A percentile compares a stretch with the other conserved stretches of the same genome.
phyloP scores from a whole-genome alignment of 2,797 vertebrate species.

The Melanotaenia trifasciata region DNA sequence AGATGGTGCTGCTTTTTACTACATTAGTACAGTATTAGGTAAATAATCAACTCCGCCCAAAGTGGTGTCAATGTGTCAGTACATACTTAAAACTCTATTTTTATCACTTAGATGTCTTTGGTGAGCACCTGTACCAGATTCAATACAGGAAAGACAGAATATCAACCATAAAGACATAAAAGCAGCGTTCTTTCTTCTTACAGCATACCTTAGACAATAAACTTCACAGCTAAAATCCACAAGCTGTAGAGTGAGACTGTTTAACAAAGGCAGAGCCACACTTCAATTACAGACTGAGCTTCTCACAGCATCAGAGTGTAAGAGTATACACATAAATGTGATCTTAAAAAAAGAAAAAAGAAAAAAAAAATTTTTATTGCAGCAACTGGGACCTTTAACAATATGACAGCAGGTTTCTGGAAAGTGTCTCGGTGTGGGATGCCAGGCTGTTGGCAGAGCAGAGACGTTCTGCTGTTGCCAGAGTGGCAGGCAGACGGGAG shows the following conservation, averaged over 20 bases:
- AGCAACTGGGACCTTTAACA: slow-evolving; percentile 54
- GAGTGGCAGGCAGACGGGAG: slow-evolving; percentile 66
- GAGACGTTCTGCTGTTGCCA: slow-evolving; percentile 69
- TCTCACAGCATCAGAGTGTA: slow-evolving; percentile 2
- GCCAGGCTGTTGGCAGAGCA: slow-evolving; percentile 69
- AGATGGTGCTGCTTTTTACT: slow-evolving; percentile 73
- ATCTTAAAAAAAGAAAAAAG: neutral
- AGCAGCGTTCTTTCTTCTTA: slow-evolving; percentile 15
- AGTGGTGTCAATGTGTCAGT: slow-evolving; percentile 36
- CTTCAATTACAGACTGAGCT: slow-evolving; percentile 15
- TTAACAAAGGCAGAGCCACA: slow-evolving; percentile 19
- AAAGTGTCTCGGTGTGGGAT: slow-evolving; percentile 45
- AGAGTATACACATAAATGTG: neutral
- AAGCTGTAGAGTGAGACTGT: slow-evolving; percentile 1
- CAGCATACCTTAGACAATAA: slow-evolving; percentile 34
- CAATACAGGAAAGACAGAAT: slow-evolving; percentile 16
- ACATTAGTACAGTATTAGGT: slow-evolving; percentile 52
- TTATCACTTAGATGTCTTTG: slow-evolving; percentile 36
- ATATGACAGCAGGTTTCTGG: slow-evolving; percentile 61
- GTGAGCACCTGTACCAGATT: slow-evolving; percentile 36
- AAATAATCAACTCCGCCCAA: slow-evolving; percentile 66
- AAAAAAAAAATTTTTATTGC: slow-evolving; percentile 14
- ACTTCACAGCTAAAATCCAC: slow-evolving; percentile 12
- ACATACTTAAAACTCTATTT: slow-evolving; percentile 58
- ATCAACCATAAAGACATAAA: slow-evolving; percentile 19